Evolutionary conservation across 1,140 invertebrate genomes (phyloP), one percentile per base, ranked within the genome.

Genomic region (Proctacanthus coquilletti): DNA sequence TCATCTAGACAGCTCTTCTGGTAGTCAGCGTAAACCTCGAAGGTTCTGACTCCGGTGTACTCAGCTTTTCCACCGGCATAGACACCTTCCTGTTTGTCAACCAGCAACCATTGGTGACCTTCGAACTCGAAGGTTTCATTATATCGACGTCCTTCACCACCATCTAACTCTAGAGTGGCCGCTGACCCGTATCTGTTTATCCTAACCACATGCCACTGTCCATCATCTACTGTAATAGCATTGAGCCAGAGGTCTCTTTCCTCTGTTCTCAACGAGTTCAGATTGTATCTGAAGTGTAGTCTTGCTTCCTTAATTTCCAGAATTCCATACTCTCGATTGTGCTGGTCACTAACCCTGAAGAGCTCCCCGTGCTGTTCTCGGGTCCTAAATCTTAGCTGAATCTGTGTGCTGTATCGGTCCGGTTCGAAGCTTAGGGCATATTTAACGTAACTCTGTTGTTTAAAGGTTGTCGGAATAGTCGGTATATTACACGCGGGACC

Each of bases 11-110:
- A 72, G 38, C 70, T 70, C 51, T 92, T 88, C 51, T 92, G 84
- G 60, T 86, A 93, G 59, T 94, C 89, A n/a, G 85, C 81, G 53
- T 91, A 91, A 5, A 94, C 88, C 64, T 92, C 86, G 56, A 89
- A 91, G 1, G 85, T 89, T 35, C 84, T 62, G 1, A 89, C 83
- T 18, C 88, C 87, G 15, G 88, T 89, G 51, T 93, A 93, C 53
- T 93, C 87, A 3, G 88, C 89, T 63, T 93, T 93, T 5, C 89
- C 89, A 38, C 89, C 89, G 2, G 87, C 88, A 52, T 91, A 92
- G 18, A 95, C 86, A 6, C 87, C 88, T 61, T 92, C 86, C 53
- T 93, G 86, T 50, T 92, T 93, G 51, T 93, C 88, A 18, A 94
- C 87, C 34, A 87, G 56, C 39, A 93, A 65, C 79, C 86, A 85